Percentiles rank a stretch among this genome's conserved stretches.
These are phyloP conservation scores for Hedya salicella DNA, from an alignment of 2,888 invertebrate genomes.

Conservation along the genomic window DNA sequence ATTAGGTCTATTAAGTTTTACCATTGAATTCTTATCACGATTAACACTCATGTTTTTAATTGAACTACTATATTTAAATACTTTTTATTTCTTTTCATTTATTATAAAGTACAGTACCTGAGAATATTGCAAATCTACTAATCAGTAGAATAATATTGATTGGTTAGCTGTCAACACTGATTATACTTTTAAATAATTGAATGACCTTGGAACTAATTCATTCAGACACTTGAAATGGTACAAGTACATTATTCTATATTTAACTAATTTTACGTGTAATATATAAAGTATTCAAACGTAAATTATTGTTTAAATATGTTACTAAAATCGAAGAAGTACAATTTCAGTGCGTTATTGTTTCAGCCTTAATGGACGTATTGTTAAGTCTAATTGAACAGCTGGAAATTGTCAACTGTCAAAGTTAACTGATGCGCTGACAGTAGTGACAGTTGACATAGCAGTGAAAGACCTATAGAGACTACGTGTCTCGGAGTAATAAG, in stretches of 20 bases:
- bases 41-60: too few species aligned
- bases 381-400: constrained; percentile 27
- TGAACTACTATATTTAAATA: too few species aligned
- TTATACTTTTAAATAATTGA: neutral
- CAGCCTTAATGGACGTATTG: neutral
- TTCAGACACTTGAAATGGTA: neutral
- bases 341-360: constrained; percentile 1
- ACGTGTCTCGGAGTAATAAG: constrained; percentile 21
- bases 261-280: too few species aligned
- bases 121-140: neutral
- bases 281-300: too few species aligned
- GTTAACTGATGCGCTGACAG: too few species aligned
- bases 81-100: too few species aligned
- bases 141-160: constrained; percentile 39
- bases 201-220: neutral
- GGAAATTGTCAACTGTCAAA: constrained; percentile 26
- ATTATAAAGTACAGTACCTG: too few species aligned
- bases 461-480: constrained; percentile 15
- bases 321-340: too few species aligned
- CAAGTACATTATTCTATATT: neutral
- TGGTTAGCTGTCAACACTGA: constrained; percentile 8
- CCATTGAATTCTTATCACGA: too few species aligned
- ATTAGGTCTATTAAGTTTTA: too few species aligned
- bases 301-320: too few species aligned
- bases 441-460: too few species aligned